phyloP scores from a whole-genome alignment of 1,140 invertebrate species.

The Ips nitidus region DNA sequence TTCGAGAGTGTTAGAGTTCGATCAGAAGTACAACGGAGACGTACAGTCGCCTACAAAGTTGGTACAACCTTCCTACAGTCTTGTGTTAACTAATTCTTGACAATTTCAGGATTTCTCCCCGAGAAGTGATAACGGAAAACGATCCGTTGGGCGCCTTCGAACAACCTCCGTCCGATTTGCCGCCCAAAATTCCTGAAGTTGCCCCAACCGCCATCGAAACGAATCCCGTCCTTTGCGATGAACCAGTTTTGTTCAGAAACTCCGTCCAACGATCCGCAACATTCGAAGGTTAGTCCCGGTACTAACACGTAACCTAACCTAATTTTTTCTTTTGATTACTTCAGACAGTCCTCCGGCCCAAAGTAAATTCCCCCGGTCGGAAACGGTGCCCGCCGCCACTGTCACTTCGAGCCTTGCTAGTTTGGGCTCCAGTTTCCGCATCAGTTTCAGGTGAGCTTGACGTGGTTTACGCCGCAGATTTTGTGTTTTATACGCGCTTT shows the following conservation, averaged over 20 bases:
- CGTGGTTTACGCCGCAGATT: background rate
- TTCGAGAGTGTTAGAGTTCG: conserved; percentile 50
- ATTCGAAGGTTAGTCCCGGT: conserved; percentile 54
- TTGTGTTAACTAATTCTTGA: background rate
- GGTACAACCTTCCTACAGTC: background rate
- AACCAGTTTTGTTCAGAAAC: conserved; percentile 46
- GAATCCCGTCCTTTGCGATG: conserved; percentile 40
- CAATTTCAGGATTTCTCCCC: conserved; percentile 34
- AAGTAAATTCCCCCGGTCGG: conserved; percentile 70
- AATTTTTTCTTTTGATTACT: conserved; percentile 12
- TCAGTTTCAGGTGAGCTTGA: conserved; percentile 76
- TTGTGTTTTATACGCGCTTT: conserved; percentile 6
- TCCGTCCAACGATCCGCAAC: conserved; percentile 57
- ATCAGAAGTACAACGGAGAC: conserved; percentile 47
- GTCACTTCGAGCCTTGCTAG: conserved; percentile 75
- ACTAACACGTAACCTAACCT: too few relatives aligned
- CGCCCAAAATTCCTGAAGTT: conserved; percentile 37
- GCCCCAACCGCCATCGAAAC: conserved; percentile 21
- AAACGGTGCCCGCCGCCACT: conserved; percentile 75
- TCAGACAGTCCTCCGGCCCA: conserved; percentile 52
- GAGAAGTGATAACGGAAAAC: conserved; percentile 40
- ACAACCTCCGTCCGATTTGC: conserved; percentile 48
- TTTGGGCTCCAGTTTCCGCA: conserved; percentile 76
- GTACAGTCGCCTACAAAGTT: conserved; percentile 53
- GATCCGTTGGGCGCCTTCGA: conserved; percentile 78